Conservation (phyloP, 2,888 invertebrate genomes). For the Sinelater perroti region DNA sequence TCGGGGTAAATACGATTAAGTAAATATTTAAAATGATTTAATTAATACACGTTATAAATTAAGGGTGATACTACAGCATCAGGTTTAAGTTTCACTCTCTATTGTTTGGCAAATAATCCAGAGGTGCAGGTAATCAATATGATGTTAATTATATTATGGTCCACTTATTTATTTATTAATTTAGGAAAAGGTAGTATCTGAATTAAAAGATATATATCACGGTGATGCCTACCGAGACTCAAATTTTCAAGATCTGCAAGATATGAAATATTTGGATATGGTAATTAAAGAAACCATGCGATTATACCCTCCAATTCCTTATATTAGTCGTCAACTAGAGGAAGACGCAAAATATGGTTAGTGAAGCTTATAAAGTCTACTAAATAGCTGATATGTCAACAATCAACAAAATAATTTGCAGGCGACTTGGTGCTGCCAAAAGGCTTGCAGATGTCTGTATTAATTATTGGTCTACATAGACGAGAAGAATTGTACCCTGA, state of each 20-base stretch:
- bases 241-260: no score
- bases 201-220: slow-evolving; percentile 1
- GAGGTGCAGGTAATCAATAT: background rate
- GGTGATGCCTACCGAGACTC: background rate
- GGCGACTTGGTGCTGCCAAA: slow-evolving; percentile 32
- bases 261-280: no score
- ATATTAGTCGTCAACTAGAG: background rate
- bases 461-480: slow-evolving; percentile 66
- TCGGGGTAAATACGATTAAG: background rate
- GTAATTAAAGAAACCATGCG: no score
- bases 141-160: background rate
- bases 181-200: slow-evolving; percentile 11
- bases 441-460: slow-evolving; percentile 28
- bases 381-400: background rate
- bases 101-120: background rate
- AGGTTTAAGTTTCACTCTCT: background rate
- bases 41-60: background rate
- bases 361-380: background rate
- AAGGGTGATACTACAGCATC: background rate
- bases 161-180: background rate
- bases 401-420: background rate
- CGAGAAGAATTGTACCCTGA: slow-evolving; percentile 69
- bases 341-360: slow-evolving; percentile 1
- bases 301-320: background rate
- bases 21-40: background rate